These are phyloP conservation scores for Murina feae DNA, from an alignment of 2,113 vertebrate genomes.

Conservation along the genomic window DNA sequence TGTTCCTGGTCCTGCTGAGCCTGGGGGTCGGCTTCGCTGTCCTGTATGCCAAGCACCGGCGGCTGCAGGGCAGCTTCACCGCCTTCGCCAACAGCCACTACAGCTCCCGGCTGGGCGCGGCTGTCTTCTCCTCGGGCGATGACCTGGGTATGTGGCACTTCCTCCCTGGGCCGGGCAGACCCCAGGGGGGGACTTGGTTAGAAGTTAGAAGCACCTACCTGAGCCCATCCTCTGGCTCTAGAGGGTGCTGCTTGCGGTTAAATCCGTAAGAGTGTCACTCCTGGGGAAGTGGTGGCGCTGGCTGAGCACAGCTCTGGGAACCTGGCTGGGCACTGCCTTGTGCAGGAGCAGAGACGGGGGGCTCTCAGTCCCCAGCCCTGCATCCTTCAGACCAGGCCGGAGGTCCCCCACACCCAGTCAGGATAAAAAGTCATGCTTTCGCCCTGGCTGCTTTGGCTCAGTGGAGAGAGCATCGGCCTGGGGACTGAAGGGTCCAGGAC, in stretches of 20 bases:
- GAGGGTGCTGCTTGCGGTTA: background rate
- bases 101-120: slow-evolving; percentile 94
- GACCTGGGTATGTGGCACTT: slow-evolving; percentile 87
- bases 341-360: background rate
- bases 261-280: background rate
- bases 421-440: background rate
- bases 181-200: background rate
- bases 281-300: background rate
- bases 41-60: slow-evolving; percentile 90
- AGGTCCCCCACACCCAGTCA: background rate
- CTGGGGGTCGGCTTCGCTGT: slow-evolving; percentile 87
- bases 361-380: background rate
- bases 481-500: too few species aligned
- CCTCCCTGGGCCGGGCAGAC: rapidly evolving
- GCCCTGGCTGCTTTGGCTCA: too few species aligned
- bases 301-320: background rate
- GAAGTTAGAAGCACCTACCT: background rate
- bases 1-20: slow-evolving; percentile 92
- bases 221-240: background rate
- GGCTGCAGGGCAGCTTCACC: slow-evolving; percentile 94
- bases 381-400: background rate
- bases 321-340: background rate
- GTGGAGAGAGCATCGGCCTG: too few species aligned
- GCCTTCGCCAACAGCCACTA: slow-evolving; percentile 98
- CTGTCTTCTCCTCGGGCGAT: slow-evolving; percentile 96